phyloP scores from a whole-genome alignment of 2,888 invertebrate species.

The Ornithoptera alexandrae region DNA sequence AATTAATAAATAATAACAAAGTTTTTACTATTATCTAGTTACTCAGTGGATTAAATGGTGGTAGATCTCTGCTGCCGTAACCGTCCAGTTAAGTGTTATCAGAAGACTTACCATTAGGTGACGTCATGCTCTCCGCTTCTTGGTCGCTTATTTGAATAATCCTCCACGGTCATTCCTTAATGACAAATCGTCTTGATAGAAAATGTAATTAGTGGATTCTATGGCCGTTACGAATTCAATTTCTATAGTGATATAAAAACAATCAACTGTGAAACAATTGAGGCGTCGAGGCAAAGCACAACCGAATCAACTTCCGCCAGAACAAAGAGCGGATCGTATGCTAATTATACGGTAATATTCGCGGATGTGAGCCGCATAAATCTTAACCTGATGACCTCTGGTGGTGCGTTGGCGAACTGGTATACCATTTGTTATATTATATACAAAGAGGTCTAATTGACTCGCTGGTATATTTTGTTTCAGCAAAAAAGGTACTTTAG shows the following conservation, averaged over 20 bases:
- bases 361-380: conserved; percentile 53
- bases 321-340: conserved; percentile 50
- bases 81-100: too few species aligned
- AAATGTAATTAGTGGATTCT: conserved; percentile 2
- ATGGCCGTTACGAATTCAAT: neutral
- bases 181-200: neutral
- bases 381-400: conserved; percentile 42
- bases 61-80: too few species aligned
- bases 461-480: too few species aligned
- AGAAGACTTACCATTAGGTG: too few species aligned
- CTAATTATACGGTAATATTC: conserved; percentile 53
- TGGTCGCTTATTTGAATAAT: neutral
- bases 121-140: too few species aligned
- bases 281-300: conserved; percentile 34
- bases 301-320: conserved; percentile 50
- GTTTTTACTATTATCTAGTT: too few species aligned
- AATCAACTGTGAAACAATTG: conserved; percentile 17
- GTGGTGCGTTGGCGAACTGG: too few species aligned
- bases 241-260: conserved; percentile 5
- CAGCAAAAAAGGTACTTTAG: too few species aligned
- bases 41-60: too few species aligned
- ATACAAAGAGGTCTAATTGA: too few species aligned
- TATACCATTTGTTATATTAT: too few species aligned
- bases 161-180: neutral
- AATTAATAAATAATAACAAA: too few species aligned